Evolutionary conservation across 2,888 invertebrate species (phyloP), one percentile per base, ranked within the genome.

Genomic region (Chromoteleia sp.): DNA sequence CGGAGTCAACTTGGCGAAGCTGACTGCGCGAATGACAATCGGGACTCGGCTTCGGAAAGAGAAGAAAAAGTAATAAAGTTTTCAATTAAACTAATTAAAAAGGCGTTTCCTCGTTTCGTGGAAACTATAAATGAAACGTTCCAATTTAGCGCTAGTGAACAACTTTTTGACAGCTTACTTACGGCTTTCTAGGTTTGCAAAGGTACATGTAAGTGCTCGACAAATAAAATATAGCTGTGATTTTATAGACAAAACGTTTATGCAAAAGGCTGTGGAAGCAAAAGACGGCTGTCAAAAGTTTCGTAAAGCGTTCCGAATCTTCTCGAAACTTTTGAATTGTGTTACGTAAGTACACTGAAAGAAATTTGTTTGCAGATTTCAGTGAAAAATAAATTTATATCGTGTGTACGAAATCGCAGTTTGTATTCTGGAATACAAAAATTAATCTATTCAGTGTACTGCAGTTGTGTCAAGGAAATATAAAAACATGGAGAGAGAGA

Each of bases 131-230:
- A 19, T 21, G 29, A 48, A 48, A 50, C 36, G 50, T 65, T 63
- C 21, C 19, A 65, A 15, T 65, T 39, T 50, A 14, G 29, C 12
- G n/a, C 41, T 25, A 54, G 21, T 54, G 33, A 61, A 54, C 52
- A 63, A 48, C 25, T 45, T 15, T 65, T 65, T 21, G 41, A 36
- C 45, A 29, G 33, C 14, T 75, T 74, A 74, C 74, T 74, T 65
- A 74, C 74, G 63, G 43, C 25, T 36, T 56, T 45, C 48, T 58
- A 74, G 65, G 45, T 17, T 74, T 19, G 48, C 19, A 39, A 56
- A 65, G 14, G 58, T 17, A 67, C 67, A 68, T 67, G 10, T 76
- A 59, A 59, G 75, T 59, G 75, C 67, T 58, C 33, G 50, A 67
- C 75, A 67, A 39, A 50, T 36, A 76, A 76, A 43, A 39, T 58